Conservation (phyloP, 2,888 invertebrate genomes). For the Didymodactylos carnosus region DNA sequence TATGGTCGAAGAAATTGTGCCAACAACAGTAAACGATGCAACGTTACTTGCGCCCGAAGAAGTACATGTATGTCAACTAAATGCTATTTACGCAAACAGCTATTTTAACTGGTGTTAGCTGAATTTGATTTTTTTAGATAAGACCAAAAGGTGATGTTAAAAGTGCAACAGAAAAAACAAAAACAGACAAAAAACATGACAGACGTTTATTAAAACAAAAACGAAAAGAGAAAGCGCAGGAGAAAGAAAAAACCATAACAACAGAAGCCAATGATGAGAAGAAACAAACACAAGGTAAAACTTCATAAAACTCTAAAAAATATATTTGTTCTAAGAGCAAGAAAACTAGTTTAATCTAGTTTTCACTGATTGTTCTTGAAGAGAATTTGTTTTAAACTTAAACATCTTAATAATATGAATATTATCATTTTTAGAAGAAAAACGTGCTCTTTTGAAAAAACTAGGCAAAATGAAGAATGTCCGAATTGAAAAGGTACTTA, state of each 20-base stretch:
- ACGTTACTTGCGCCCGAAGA: conserved; percentile 75
- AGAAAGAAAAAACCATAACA: conserved; percentile 40
- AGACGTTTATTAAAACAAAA: conserved; percentile 42
- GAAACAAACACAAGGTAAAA: conserved; percentile 23
- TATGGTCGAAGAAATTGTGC: conserved; percentile 82
- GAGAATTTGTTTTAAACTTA: too few relatives aligned
- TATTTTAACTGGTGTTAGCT: neutral
- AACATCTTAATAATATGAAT: too few relatives aligned
- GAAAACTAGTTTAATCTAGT: too few relatives aligned
- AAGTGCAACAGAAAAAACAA: conserved; percentile 57
- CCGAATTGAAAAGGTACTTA: neutral
- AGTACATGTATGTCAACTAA: conserved; percentile 39
- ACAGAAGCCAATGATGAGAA: conserved; percentile 25
- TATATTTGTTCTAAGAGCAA: too few relatives aligned
- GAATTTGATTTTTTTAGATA: conserved; percentile 21
- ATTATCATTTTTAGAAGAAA: neutral
- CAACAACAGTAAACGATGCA: conserved; percentile 63
- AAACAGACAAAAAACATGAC: conserved; percentile 69
- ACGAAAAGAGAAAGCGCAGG: conserved; percentile 51
- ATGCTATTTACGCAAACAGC: neutral
- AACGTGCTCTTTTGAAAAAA: neutral
- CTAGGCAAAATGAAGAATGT: neutral
- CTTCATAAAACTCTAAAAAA: conserved; percentile 12
- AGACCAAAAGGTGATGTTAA: conserved; percentile 38
- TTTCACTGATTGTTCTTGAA: too few relatives aligned